Evolutionary conservation across 2,888 invertebrate species (phyloP).

Genomic region (Hirtodrosophila confusa): DNA sequence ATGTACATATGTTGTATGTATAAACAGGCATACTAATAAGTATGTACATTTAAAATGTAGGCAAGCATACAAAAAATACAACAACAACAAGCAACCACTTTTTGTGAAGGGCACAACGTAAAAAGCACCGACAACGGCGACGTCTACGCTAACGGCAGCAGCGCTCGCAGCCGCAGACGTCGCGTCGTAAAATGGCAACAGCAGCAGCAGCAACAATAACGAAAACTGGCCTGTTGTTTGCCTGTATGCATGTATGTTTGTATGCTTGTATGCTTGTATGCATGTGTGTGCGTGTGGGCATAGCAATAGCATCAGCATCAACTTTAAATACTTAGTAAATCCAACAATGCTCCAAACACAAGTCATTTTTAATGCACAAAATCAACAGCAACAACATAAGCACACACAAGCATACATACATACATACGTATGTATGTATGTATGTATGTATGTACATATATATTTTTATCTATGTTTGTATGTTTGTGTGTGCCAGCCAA

Average conservation of each 20-base stretch:
- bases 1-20: neutral
- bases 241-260: neutral
- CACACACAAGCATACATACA: slow-evolving; percentile 7
- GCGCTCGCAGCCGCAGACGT: slow-evolving; percentile 34
- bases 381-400: slow-evolving; percentile 31
- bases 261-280: neutral
- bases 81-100: slow-evolving; percentile 16
- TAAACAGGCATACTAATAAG: slow-evolving; percentile 1
- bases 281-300: slow-evolving; percentile 9
- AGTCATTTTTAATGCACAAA: slow-evolving; percentile 66
- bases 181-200: slow-evolving; percentile 52
- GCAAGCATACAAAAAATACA: slow-evolving; percentile 29
- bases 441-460: slow-evolving; percentile 2
- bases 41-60: slow-evolving; percentile 28
- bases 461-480: no score
- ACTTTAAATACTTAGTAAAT: slow-evolving; percentile 52
- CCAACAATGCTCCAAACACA: slow-evolving; percentile 52
- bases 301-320: slow-evolving; percentile 18
- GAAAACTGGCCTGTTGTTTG: slow-evolving; percentile 34
- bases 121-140: slow-evolving; percentile 27
- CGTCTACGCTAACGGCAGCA: slow-evolving; percentile 28
- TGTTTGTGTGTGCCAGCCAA: slow-evolving; percentile 13
- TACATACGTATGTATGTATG: neutral
- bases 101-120: slow-evolving; percentile 53
- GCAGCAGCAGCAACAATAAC: slow-evolving; percentile 28